Evolutionary conservation across 2,888 invertebrate species (phyloP).

Genomic region (Himalopsyche kuldschensis): DNA sequence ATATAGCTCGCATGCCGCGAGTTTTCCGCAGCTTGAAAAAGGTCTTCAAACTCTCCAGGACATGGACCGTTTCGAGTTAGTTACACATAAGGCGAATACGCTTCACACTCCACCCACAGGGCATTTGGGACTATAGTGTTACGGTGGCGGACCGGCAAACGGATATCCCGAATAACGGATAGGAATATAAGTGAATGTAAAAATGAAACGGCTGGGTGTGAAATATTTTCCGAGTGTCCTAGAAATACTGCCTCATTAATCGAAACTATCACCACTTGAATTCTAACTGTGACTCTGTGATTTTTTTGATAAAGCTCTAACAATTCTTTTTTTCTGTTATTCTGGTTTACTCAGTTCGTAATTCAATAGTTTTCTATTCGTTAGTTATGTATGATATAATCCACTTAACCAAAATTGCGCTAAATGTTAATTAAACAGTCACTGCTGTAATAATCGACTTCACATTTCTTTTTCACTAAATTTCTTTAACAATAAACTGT

Average conservation of each 20-base stretch:
- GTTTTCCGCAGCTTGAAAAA: background rate
- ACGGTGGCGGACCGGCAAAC: background rate
- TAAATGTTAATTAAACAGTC: too few relatives aligned
- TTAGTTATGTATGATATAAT: too few relatives aligned
- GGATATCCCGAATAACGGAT: background rate
- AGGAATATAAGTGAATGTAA: background rate
- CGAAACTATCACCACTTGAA: too few relatives aligned
- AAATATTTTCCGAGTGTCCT: background rate
- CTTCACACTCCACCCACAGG: background rate
- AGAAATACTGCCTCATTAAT: background rate
- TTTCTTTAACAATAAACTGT: too few relatives aligned
- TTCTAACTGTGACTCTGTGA: too few relatives aligned
- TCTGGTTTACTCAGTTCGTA: too few relatives aligned
- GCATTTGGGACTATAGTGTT: background rate
- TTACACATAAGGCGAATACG: conserved; percentile 1
- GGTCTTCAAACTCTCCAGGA: background rate
- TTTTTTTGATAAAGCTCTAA: too few relatives aligned
- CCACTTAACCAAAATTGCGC: too few relatives aligned
- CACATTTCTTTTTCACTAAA: too few relatives aligned
- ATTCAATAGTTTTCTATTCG: too few relatives aligned
- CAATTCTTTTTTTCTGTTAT: too few relatives aligned
- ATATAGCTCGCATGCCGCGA: background rate
- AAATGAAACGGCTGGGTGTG: background rate
- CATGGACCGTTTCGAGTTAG: conserved; percentile 18
- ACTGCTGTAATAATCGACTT: too few relatives aligned